Evolutionary conservation across 1,140 invertebrate species (phyloP).

Genomic region (Halictus rubicundus): DNA sequence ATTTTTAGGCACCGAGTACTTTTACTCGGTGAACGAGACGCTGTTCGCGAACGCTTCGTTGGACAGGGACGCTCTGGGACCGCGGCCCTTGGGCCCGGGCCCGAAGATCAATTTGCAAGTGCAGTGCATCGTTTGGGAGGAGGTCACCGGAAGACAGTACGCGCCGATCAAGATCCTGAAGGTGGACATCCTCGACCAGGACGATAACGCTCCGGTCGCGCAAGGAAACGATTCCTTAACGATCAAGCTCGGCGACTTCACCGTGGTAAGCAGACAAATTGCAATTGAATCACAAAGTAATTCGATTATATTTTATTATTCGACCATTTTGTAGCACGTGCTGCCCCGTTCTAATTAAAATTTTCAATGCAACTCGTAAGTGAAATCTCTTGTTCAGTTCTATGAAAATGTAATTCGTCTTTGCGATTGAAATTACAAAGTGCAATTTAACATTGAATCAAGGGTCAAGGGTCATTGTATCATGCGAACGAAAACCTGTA

Average conservation of each 20-base stretch:
- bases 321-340: too few species aligned
- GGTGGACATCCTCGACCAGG: slow-evolving; percentile 75
- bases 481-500: too few species aligned
- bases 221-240: slow-evolving; percentile 65
- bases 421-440: too few species aligned
- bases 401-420: too few species aligned
- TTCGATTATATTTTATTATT: too few species aligned
- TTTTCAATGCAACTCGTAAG: too few species aligned
- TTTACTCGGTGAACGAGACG: slow-evolving; percentile 64
- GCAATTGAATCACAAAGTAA: too few species aligned
- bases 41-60: slow-evolving; percentile 68
- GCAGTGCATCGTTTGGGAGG: slow-evolving; percentile 71
- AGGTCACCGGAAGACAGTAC: slow-evolving; percentile 62
- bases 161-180: slow-evolving; percentile 61
- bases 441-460: too few species aligned
- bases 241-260: slow-evolving; percentile 69
- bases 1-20: slow-evolving; percentile 72
- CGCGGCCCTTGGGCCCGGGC: slow-evolving; percentile 68
- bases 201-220: slow-evolving; percentile 77
- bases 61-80: slow-evolving; percentile 69
- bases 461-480: too few species aligned
- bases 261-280: slow-evolving; percentile 62
- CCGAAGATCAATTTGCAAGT: slow-evolving; percentile 63
- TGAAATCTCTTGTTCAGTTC: too few species aligned
- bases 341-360: too few species aligned